Evolutionary conservation across 2,888 invertebrate species (phyloP), one percentile per base, ranked within the genome.

Genomic region (Drosophila melanosoma): DNA sequence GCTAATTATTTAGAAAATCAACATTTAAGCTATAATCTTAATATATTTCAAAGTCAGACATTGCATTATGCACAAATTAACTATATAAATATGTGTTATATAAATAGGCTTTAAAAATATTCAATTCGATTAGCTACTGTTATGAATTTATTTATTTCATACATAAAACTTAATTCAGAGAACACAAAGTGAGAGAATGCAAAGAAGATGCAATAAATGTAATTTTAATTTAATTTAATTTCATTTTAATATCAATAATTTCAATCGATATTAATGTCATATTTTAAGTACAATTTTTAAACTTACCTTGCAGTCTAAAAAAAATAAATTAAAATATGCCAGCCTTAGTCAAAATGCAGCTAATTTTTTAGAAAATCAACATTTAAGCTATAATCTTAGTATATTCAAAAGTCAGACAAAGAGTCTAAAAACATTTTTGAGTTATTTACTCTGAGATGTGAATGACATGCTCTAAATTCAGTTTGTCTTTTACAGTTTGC

Each of bases 381-480:
- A 45, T 15, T 45, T 45, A 5, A 2, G 1, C 17, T 15, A 5
- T 49, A 26, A 4, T 49, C 17, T 10, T 3, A 1, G 12, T 26
- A 26, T 26, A 26, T 26, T 26, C 2, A 26, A 26, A 23, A 45
- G 15, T 23, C 20, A 42, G 42, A 42, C 42, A 20, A n/a, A 42
- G 40, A 2, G 10, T 42, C 10, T 10, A 10, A 17, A 40, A n/a
- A 10, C n/a, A 3, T 10, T 42, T 40, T 40, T 15, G n/a, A 57
- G 32, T 8, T 15, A 6, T 32, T 29, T 20, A 20, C 20, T 20
- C 33, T 40, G 5, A 40, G 49, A 45, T 56, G 23, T 62, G 51
- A 54, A 72, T 72, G 73, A 49, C 38, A 51, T 61, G 57, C 42
- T 69, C 42, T 61, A 60, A 59, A 71, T 71, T 60, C 52, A 60